Evolutionary conservation across 2,888 invertebrate genomes (phyloP), one percentile per base, ranked within the genome.

Genomic region (Meliscaeva auricollis): DNA sequence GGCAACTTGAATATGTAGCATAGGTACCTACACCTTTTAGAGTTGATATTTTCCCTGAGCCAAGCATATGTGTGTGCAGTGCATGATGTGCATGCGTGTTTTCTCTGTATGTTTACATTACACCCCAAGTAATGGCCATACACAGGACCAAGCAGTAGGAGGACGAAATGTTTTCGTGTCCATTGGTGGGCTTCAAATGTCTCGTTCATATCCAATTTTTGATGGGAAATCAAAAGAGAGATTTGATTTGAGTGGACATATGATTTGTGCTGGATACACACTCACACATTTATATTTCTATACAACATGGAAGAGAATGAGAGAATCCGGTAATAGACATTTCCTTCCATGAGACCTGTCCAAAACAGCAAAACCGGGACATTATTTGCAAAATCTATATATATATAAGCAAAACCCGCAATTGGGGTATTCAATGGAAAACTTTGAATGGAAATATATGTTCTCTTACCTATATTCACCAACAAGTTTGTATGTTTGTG

Each of bases 191-290:
- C 69, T 20, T 44, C 79, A 78, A 75, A 83, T 79, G 79, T 79
- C 60, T 64, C 60, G 72, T 80, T 69, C 84, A 60, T 80, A 80
- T 76, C 70, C 60, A 84, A 84, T 84, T 68, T 76, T 76, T 80
- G 84, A 84, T 80, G 80, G 80, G 38, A 84, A 84, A 80, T 84
- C 80, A 84, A 46, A 64, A 76, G 68, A 62, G 80, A 80, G 72
- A 84, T 84, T 80, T 72, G 80, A 84, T 80, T 80, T 72, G 80
- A 84, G 70, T 75, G 84, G 72, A 84, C 84, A 76, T 68, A 80
- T 84, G 80, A 84, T 84, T 84, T 84, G 66, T 79, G 79, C 75
- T 68, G 68, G 75, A 80, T 75, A 84, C 60, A 79, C 38, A 60
- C 38, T n/a, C 22, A 15, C 26, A 5, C 11, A 32, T 32, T 17